A percentile compares a stretch with the other conserved stretches of the same genome.
Conservation (phyloP, 37 sponge, comb jelly and placozoan species). For the Lycopodina hypogea region DNA sequence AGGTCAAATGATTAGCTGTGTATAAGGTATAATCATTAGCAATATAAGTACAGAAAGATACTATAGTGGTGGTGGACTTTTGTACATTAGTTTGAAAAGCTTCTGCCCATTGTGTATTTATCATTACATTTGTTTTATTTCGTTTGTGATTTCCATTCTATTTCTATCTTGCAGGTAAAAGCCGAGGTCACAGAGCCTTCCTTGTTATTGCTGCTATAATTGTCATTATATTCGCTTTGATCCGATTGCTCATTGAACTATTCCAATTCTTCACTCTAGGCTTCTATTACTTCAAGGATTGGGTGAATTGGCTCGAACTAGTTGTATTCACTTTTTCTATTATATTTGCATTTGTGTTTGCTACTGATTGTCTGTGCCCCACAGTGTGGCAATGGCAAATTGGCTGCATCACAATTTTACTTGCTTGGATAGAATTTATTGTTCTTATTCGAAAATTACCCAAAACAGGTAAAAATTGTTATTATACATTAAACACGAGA, state of each 20-base stretch:
- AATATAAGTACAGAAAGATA: no score
- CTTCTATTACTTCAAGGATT: constrained; percentile 37
- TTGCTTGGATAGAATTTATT: constrained; percentile 86
- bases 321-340: constrained; percentile 31
- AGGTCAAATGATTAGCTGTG: no score
- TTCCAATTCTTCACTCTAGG: constrained; percentile 55
- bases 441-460: constrained; percentile 76
- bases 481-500: no score
- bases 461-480: constrained; percentile 50
- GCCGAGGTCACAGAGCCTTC: not conserved
- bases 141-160: no score
- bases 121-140: no score
- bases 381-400: constrained; percentile 81
- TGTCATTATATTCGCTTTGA: constrained; percentile 39
- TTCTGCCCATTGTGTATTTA: no score
- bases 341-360: constrained; percentile 48
- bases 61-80: no score
- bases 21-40: no score
- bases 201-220: constrained; percentile 29
- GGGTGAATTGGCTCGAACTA: constrained; percentile 66
- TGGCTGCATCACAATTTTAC: constrained; percentile 80
- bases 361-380: constrained; percentile 37
- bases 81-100: no score
- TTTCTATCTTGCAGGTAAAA: not conserved
- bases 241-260: constrained; percentile 51